Percentiles rank a stretch among this genome's conserved stretches.
Conservation (phyloP, 2,797 vertebrate species). For the Acanthurus tractus region DNA sequence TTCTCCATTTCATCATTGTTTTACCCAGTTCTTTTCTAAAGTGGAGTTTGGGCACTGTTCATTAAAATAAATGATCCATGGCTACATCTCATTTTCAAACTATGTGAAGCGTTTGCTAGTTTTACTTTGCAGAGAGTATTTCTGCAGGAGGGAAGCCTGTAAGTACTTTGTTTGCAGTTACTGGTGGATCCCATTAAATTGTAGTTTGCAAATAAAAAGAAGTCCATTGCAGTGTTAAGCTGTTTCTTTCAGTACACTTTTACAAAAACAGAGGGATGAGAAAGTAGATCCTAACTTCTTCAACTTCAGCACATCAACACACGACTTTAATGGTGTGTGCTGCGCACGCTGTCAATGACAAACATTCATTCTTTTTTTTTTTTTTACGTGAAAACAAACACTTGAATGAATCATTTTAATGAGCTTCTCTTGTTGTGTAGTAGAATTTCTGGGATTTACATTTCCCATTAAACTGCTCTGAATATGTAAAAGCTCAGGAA, state of each 20-base stretch:
- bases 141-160: conserved; percentile 1
- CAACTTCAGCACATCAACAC: conserved; percentile 6
- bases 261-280: background rate
- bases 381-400: conserved; percentile 55
- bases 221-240: background rate
- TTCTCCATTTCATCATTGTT: too few relatives aligned
- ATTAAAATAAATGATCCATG: too few relatives aligned
- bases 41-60: too few relatives aligned
- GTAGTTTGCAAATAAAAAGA: background rate
- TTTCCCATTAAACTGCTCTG: conserved; percentile 52
- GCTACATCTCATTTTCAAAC: background rate
- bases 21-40: too few relatives aligned
- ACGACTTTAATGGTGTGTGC: background rate
- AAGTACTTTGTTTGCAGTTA: conserved; percentile 8
- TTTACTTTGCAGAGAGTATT: background rate
- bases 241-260: background rate
- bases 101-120: background rate
- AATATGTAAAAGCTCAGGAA: conserved; percentile 41
- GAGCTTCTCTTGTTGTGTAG: conserved; percentile 32
- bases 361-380: background rate
- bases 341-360: background rate
- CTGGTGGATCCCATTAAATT: conserved; percentile 10
- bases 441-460: conserved; percentile 40
- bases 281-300: background rate
- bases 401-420: conserved; percentile 50